phyloP scores from a whole-genome alignment of 2,113 vertebrate genomes.

The Ovis canadensis region DNA sequence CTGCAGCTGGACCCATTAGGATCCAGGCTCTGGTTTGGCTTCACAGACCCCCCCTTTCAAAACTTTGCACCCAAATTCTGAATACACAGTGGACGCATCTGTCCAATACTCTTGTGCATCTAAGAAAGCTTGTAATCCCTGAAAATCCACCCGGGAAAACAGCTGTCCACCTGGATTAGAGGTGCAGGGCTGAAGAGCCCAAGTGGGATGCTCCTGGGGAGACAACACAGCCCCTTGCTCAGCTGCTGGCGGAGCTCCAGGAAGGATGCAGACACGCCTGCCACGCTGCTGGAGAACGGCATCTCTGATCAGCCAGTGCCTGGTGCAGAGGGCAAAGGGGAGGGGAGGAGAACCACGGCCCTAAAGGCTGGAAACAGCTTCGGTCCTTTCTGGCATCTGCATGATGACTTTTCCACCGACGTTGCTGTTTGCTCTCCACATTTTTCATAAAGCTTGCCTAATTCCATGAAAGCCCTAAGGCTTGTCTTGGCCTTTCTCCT shows the following conservation, averaged over 20 bases:
- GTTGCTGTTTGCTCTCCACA: fast-evolving
- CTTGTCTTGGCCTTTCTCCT: background rate
- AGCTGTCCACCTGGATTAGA: background rate
- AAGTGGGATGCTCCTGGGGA: background rate
- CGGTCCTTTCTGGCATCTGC: background rate
- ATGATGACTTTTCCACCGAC: background rate
- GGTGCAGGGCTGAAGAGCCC: fast-evolving
- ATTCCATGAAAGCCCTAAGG: background rate
- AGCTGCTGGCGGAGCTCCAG: background rate
- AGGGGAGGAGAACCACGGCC: background rate
- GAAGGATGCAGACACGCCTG: background rate
- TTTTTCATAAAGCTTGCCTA: background rate
- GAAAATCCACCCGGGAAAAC: background rate
- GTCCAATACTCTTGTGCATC: background rate
- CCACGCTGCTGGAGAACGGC: background rate
- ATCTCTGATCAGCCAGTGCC: background rate
- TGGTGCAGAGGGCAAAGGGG: background rate
- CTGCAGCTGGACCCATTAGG: fast-evolving
- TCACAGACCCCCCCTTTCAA: background rate
- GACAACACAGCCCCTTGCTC: background rate
- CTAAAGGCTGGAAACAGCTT: fast-evolving
- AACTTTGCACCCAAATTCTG: background rate
- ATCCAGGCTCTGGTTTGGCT: background rate
- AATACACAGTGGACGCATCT: background rate
- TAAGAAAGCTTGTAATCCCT: background rate